Evolutionary conservation across 2,888 invertebrate species (phyloP).

Genomic region (Limnephilus marmoratus): DNA sequence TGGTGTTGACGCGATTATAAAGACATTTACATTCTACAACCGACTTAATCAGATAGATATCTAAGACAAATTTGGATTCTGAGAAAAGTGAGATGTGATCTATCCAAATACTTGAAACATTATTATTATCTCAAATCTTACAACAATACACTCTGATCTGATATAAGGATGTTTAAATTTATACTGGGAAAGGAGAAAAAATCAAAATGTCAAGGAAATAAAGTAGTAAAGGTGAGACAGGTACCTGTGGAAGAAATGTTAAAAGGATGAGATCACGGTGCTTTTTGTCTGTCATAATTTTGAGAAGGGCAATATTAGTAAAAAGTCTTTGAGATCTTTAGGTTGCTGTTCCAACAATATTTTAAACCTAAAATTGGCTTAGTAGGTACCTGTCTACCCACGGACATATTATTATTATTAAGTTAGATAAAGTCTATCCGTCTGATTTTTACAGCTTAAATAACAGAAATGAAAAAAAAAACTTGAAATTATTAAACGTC

Average conservation of each 20-base stretch:
- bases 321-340: background rate
- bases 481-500: too few species aligned
- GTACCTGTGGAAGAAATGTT: background rate
- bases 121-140: background rate
- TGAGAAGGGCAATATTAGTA: background rate
- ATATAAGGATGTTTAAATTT: background rate
- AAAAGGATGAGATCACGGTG: background rate
- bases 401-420: background rate
- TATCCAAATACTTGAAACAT: background rate
- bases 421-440: background rate
- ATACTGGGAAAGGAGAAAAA: background rate
- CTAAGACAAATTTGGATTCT: background rate
- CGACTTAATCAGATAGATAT: background rate
- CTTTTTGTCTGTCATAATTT: slow-evolving; percentile 9
- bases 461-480: too few species aligned
- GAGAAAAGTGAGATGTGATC: background rate
- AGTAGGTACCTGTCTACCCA: background rate
- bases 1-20: background rate
- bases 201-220: background rate
- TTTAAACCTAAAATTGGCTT: background rate
- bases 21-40: background rate
- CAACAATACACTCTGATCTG: background rate
- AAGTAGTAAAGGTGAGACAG: background rate
- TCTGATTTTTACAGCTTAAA: background rate
- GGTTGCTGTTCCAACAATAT: background rate